A percentile compares a stretch with the other conserved stretches of the same genome.
Evolutionary conservation across 2,888 invertebrate species (phyloP).

Genomic region (Ophraella communa): DNA sequence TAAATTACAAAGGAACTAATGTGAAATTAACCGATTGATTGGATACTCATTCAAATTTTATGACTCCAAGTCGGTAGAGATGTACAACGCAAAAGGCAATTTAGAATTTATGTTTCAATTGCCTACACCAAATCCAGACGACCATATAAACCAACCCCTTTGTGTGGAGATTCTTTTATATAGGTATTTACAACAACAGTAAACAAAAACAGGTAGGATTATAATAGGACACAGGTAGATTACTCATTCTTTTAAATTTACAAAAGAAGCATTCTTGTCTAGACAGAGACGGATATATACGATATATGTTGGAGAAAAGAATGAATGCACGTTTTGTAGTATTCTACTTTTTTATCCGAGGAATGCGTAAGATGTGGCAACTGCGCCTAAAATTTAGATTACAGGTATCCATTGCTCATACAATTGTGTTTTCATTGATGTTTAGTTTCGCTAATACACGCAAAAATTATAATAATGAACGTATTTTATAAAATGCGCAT

Average conservation of each 20-base stretch:
- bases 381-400: no score
- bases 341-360: background rate
- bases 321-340: background rate
- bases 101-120: background rate
- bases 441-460: no score
- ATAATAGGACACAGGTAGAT: slow-evolving; percentile 12
- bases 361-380: background rate
- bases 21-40: no score
- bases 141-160: slow-evolving; percentile 11
- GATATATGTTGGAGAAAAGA: background rate
- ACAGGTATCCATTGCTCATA: no score
- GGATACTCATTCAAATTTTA: no score
- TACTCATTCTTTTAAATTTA: slow-evolving; percentile 7
- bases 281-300: background rate
- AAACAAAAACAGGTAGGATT: slow-evolving; percentile 9
- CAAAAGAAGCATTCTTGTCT: background rate
- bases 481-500: no score
- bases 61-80: no score
- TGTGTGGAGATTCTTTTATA: slow-evolving; percentile 6
- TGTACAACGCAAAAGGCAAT: no score
- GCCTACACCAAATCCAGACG: no score
- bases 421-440: no score
- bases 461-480: no score
- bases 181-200: slow-evolving; percentile 8
- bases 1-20: no score